Conservation (phyloP, 2,113 vertebrate species). For the Oxygymnocypris stewartii region DNA sequence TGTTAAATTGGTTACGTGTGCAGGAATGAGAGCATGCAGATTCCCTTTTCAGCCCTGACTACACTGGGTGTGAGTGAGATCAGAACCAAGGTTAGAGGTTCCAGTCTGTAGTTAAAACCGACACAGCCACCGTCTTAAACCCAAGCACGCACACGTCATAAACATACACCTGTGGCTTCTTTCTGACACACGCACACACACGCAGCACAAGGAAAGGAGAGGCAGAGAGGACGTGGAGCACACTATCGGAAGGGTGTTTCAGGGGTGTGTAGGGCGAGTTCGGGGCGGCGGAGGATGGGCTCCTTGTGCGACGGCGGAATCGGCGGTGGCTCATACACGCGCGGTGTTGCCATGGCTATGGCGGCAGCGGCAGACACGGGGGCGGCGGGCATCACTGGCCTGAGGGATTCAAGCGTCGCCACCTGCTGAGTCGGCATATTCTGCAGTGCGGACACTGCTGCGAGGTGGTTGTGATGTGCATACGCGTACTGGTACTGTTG, state of each 20-base stretch:
- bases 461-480: slow-evolving; percentile 64
- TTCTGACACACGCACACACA: slow-evolving; percentile 43
- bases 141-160: slow-evolving; percentile 39
- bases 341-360: slow-evolving; percentile 73
- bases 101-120: slow-evolving; percentile 47
- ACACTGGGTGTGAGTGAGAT: slow-evolving; percentile 44
- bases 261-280: slow-evolving; percentile 82
- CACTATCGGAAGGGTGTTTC: slow-evolving; percentile 82
- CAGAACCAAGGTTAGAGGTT: slow-evolving; percentile 59
- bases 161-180: slow-evolving; percentile 34
- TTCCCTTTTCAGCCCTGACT: slow-evolving; percentile 37
- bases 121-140: slow-evolving; percentile 47
- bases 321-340: slow-evolving; percentile 82
- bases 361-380: slow-evolving; percentile 74
- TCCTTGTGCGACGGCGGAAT: slow-evolving; percentile 82
- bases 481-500: slow-evolving; percentile 79
- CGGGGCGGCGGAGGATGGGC: slow-evolving; percentile 80
- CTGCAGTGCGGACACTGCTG: slow-evolving; percentile 67
- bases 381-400: slow-evolving; percentile 75
- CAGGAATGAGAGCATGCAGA: slow-evolving; percentile 38
- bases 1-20: slow-evolving; percentile 35
- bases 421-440: slow-evolving; percentile 63
- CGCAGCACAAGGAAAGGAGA: slow-evolving; percentile 59
- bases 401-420: slow-evolving; percentile 73
- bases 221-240: slow-evolving; percentile 56